A percentile compares a stretch with the other conserved stretches of the same genome.
These are phyloP conservation scores for Neoniphon sammara DNA, from an alignment of 2,797 vertebrate genomes.

Conservation along the genomic window DNA sequence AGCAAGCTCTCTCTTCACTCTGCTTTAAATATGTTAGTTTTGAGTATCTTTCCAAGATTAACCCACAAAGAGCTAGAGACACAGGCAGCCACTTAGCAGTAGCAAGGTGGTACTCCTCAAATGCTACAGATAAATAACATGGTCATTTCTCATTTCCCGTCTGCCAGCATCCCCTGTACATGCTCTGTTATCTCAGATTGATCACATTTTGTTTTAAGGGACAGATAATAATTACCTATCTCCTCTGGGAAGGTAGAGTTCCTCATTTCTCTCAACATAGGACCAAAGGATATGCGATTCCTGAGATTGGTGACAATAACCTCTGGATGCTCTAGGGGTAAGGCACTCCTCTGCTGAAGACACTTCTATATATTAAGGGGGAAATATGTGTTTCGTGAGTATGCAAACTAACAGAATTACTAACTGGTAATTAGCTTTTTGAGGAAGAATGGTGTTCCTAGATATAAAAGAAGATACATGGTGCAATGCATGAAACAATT, in stretches of 20 bases:
- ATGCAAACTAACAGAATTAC: constrained; percentile 46
- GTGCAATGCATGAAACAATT: constrained; percentile 37
- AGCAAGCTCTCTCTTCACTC: too few relatives aligned
- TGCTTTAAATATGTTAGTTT: background rate
- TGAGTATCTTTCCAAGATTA: background rate
- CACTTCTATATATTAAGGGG: constrained; percentile 58
- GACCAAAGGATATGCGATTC: constrained; percentile 76
- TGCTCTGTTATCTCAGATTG: constrained; percentile 54
- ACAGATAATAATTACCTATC: constrained; percentile 72
- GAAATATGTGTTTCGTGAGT: constrained; percentile 20
- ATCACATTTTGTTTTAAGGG: constrained; percentile 62
- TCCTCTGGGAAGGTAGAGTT: constrained; percentile 66
- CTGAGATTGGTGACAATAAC: constrained; percentile 58
- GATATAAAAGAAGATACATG: constrained; percentile 32
- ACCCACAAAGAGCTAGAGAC: constrained; percentile 6
- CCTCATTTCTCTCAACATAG: constrained; percentile 70
- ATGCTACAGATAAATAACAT: constrained; percentile 46
- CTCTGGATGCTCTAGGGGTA: constrained; percentile 41
- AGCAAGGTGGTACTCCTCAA: constrained; percentile 22
- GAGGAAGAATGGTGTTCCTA: constrained; percentile 32
- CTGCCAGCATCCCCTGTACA: constrained; percentile 21
- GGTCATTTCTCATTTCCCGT: constrained; percentile 66
- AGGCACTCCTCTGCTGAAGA: constrained; percentile 55
- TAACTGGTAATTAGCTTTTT: constrained; percentile 51
- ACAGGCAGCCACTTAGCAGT: constrained; percentile 10